Conservation (phyloP, 2,888 invertebrate genomes). For the Lypha dubia region DNA sequence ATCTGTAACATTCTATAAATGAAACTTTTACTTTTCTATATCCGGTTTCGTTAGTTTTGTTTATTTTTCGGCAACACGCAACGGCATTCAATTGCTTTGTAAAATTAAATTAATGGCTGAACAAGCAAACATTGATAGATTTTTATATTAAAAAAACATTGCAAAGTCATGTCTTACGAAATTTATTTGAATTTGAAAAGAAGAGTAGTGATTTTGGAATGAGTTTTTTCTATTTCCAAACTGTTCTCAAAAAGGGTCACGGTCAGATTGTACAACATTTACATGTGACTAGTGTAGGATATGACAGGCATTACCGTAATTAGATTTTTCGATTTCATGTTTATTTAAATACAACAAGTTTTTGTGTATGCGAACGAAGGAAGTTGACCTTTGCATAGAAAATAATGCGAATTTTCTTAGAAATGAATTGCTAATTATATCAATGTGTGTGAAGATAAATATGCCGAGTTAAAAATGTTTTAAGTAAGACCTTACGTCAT, state of each 20-base stretch:
- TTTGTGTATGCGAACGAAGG: too few relatives aligned
- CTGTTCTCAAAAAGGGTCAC: constrained; percentile 32
- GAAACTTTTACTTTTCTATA: constrained; percentile 57
- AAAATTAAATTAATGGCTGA: not conserved
- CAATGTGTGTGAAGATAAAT: too few relatives aligned
- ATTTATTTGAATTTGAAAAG: not conserved
- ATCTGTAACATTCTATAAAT: constrained; percentile 37
- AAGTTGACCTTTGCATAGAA: not conserved
- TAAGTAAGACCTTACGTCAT: too few relatives aligned
- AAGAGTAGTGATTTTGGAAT: not conserved
- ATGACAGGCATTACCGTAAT: too few relatives aligned
- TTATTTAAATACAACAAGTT: not conserved
- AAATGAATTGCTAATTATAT: too few relatives aligned
- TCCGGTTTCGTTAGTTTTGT: constrained; percentile 52
- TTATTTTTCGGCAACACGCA: constrained; percentile 48
- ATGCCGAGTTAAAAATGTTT: too few relatives aligned
- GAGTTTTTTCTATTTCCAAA: not conserved
- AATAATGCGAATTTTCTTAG: too few relatives aligned
- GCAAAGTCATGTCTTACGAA: constrained; percentile 25
- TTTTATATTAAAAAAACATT: constrained; percentile 44
- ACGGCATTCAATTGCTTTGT: constrained; percentile 22
- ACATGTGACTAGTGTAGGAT: too few relatives aligned
- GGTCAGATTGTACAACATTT: not conserved
- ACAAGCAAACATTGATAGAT: constrained; percentile 21
- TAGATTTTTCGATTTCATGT: not conserved